Evolutionary conservation across 2,113 vertebrate genomes (phyloP), one percentile per base, ranked within the genome.

Genomic region (Pterocles gutturalis): DNA sequence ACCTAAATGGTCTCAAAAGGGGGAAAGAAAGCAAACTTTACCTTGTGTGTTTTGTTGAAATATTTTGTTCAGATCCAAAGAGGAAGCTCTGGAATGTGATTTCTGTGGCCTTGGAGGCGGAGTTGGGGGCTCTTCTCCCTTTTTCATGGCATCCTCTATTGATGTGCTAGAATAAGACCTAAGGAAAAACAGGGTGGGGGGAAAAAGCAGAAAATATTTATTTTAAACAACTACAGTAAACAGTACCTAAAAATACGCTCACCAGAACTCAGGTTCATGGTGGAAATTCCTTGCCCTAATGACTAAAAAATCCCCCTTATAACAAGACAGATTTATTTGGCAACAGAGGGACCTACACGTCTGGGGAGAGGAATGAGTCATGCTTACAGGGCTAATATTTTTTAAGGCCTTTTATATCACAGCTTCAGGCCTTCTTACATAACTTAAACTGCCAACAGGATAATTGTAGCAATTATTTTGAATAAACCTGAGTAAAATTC

Each of bases 101-200:
- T 99, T 99, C 97, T 99, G 99, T 51, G 99, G 99, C 70, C 99
- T 98, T 38, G 99, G 99, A 16, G 99, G 99, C 3, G 99, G 99
- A 22, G 99, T 99, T n/a, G 99, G 99, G 22, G 99, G 99, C 77
- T 99, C 99, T 94, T 99, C 99, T 3, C 98, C 97, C 97, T 99
- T 99, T 98, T 99, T 99, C 98, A 99, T 98, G 48, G 99, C 98
- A 92, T 99, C 99, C 87, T 99, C 99, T 93, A 99, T 98, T 51
- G 99, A 99, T 38, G 99, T 99, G 98, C 99, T 99, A 87, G 99
- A 99, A 87, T 99, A 99, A 58, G 99, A 99, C 98, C 99, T 99
- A 95, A 80, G 95, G 83, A 85, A 95, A 90, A 96, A 95, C 17
- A 85, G 2, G 13, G 61, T 7, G 8, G 6, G 81, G 10, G 58